Base-by-base conservation (phyloP, 2,888 invertebrate species). In the Autographa gamma region DNA sequence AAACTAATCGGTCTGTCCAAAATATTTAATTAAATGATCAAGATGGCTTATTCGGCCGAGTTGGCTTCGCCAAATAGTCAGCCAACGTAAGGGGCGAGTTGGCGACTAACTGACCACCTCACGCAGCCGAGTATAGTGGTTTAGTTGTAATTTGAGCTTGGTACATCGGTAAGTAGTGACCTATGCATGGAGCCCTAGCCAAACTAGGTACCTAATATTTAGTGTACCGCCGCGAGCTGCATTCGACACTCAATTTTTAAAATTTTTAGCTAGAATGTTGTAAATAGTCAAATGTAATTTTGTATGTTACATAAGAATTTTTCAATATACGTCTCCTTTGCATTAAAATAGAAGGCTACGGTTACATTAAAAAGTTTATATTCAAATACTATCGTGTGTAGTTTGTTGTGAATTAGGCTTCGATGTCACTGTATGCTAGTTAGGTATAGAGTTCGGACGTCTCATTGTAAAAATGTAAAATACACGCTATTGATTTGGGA, bases 381-480 rank as follows among this genome's bases (percentile, higher is more conserved):
- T 92, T 92, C 90, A 89, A 82, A 91, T 92, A 91, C 90, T 93
- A 91, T 92, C 90, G 94, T 93, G 94, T 92, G 94, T 95, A 95
- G 95, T 91, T 92, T 91, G 93, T 95, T 95, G 93, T 93, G 92
- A 89, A 90, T 88, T 95, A 95, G 94, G 93, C 95, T 94, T 94
- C 90, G 89, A 90, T 89, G 92, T 93, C 94, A 93, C 91, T 91
- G 92, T 94, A 93, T 91, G 94, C 93, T 93, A 94, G 92, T 87
- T 92, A 92, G 87, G 89, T 86, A 88, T 93, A 93, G 91, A 88
- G 87, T 93, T 92, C 89, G 91, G 90, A 91, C 87, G 92, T 93
- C 92, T 94, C 92, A 92, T 92, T 95, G 95, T 95, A 95, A 92
- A 95, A 95, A 95, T 95, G 95, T 95, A 95, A 93, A 91, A 93